Base-by-base conservation (phyloP, 2,113 vertebrate genomes). In the Pseudorectes ferrugineus region DNA sequence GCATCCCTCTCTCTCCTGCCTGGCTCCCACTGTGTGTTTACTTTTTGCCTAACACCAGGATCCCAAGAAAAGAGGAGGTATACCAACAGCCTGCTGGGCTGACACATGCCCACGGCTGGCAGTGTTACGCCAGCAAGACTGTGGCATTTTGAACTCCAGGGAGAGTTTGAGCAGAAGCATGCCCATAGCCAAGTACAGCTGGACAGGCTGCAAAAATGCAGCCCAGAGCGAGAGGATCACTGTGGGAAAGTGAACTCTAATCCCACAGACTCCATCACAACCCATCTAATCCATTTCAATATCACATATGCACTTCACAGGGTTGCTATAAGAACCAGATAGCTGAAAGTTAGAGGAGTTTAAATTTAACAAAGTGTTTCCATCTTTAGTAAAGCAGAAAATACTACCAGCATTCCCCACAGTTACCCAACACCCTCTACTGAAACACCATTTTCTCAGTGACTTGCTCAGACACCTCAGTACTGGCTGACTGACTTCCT, bases 281-380 rank as follows among this genome's bases (percentile, higher is more conserved):
- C 18, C 25, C 31, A 38, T 55, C 14, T 8, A 61, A 89, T 83
- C 59, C 67, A 45, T 63, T 83, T 92, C 63, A 49, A 2, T 68
- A 74, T 25, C 59, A 51, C 45, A 54, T 15, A 79, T 1, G 0
- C 3, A 5, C 45, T 89, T 80, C 51, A 62, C 0, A 3, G n/a
- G 42, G 46, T 80, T 85, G 67, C 78, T 83, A 5, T 71, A 94
- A 94, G 70, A 95, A 90, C 68, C 3, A 1, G 26, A 57, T 12
- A 87, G 51, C 54, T 74, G 31, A 23, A 92, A 90, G 54, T 73
- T 74, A 73, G 67, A 59, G n/a, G 24, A 45, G 59, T 71, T 92
- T 93, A 89, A 92, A 93, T 87, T 91, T 85, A 88, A 93, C 17
- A 2, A 67, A 75, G 54, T 55, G 49, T 82, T 91, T 78, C 84